phyloP scores from a whole-genome alignment of 1,140 invertebrate species.

The Drosophila ercepeae region DNA sequence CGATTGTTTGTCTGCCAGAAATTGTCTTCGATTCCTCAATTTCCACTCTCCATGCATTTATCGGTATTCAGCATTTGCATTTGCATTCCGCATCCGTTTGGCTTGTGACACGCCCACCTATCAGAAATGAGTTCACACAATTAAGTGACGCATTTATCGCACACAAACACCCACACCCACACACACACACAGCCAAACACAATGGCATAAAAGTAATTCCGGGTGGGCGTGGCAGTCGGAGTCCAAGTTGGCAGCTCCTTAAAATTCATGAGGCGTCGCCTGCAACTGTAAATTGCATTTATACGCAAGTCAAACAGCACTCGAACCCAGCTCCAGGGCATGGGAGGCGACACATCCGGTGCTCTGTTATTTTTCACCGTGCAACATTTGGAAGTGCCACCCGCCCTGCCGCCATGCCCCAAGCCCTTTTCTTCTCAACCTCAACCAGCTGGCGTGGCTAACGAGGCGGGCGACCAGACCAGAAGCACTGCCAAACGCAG shows the following conservation, averaged over 20 bases:
- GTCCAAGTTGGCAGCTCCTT: slow-evolving; percentile 50
- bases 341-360: slow-evolving; percentile 23
- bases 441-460: slow-evolving; percentile 32
- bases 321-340: slow-evolving; percentile 26
- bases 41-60: slow-evolving; percentile 12
- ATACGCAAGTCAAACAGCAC: slow-evolving; percentile 77
- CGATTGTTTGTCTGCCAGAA: slow-evolving; percentile 1
- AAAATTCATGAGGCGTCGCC: slow-evolving; percentile 78
- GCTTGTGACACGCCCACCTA: slow-evolving; percentile 21
- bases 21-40: slow-evolving; percentile 24
- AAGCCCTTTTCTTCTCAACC: not conserved
- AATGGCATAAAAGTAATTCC: slow-evolving; percentile 58
- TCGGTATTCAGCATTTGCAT: not conserved
- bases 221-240: slow-evolving; percentile 24
- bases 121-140: slow-evolving; percentile 54
- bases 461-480: slow-evolving; percentile 37
- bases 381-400: slow-evolving; percentile 32
- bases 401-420: slow-evolving; percentile 3
- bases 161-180: slow-evolving; percentile 19
- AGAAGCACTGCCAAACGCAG: slow-evolving; percentile 1
- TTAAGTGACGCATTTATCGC: slow-evolving; percentile 76
- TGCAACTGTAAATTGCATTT: slow-evolving; percentile 80
- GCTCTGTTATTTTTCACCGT: slow-evolving; percentile 56
- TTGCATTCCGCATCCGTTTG: slow-evolving; percentile 1
- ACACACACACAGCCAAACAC: not conserved